phyloP scores from a whole-genome alignment of 2,797 vertebrate species.

The Pachyuromys duprasi region DNA sequence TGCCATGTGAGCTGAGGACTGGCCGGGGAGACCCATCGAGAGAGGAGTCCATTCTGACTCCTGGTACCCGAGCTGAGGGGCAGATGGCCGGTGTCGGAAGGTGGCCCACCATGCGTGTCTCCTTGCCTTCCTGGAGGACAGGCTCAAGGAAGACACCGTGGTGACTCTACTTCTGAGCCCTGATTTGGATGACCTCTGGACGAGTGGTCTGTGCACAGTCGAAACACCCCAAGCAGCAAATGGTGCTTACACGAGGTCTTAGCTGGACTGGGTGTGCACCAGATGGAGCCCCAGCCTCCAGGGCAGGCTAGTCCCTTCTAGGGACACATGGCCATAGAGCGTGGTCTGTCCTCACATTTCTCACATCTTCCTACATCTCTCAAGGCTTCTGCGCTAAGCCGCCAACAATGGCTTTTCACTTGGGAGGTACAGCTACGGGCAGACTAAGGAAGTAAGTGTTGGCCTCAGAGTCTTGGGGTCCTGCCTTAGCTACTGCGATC shows the following conservation, averaged over 20 bases:
- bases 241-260: fast-evolving
- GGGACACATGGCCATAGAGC: neutral
- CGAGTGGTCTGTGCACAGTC: neutral
- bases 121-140: neutral
- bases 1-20: neutral
- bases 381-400: neutral
- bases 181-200: neutral
- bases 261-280: neutral
- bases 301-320: neutral
- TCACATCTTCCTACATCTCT: neutral
- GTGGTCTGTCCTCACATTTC: neutral
- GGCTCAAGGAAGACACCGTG: neutral
- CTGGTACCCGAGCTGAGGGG: neutral
- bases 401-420: neutral
- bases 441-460: neutral
- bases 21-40: fast-evolving
- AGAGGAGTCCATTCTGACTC: neutral
- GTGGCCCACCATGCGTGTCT: neutral
- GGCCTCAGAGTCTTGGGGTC: neutral
- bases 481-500: neutral
- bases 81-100: neutral
- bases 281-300: neutral
- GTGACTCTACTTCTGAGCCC: neutral
- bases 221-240: neutral
- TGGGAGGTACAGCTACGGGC: neutral